Conservation (phyloP, 2,113 vertebrate genomes). For the Todiramphus saurophagus region DNA sequence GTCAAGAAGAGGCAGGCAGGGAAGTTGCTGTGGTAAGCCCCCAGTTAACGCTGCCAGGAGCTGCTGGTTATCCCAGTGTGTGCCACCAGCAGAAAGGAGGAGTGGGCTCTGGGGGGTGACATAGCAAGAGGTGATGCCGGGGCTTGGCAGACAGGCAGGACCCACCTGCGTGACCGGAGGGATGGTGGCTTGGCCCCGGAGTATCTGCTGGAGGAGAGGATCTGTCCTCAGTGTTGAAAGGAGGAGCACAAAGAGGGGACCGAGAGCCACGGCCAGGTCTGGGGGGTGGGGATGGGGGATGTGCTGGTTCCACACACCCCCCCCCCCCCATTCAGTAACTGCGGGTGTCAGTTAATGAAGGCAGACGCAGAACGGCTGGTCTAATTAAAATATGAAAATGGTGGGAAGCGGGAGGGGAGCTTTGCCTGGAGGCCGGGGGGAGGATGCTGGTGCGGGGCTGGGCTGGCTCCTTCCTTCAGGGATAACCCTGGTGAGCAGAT, state of each 20-base stretch:
- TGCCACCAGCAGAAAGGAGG: neutral
- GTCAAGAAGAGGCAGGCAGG: neutral
- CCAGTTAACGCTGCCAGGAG: neutral
- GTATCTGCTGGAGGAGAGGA: neutral
- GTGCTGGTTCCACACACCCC: neutral
- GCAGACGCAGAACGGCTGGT: neutral
- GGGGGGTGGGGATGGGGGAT: neutral
- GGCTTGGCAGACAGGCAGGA: neutral
- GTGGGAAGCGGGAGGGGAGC: neutral
- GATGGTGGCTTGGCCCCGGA: neutral
- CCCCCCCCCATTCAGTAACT: neutral
- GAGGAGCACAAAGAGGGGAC: neutral
- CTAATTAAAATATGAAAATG: neutral
- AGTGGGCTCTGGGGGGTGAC: neutral
- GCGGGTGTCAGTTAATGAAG: slow-evolving; percentile 10
- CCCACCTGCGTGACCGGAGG: neutral
- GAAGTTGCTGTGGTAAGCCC: neutral
- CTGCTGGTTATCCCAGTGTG: accelerated
- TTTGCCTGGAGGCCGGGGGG: neutral
- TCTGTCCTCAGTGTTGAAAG: neutral
- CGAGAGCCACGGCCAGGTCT: neutral
- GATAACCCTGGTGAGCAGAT: accelerated
- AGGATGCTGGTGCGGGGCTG: neutral
- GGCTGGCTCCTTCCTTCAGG: neutral
- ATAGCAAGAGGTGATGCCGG: neutral